Percentiles rank a stretch among this genome's conserved stretches.
Evolutionary conservation across 30 jellyfish, hydroid and myxozoan genomes (phyloP).

Genomic region (Nemopilema nomurai): DNA sequence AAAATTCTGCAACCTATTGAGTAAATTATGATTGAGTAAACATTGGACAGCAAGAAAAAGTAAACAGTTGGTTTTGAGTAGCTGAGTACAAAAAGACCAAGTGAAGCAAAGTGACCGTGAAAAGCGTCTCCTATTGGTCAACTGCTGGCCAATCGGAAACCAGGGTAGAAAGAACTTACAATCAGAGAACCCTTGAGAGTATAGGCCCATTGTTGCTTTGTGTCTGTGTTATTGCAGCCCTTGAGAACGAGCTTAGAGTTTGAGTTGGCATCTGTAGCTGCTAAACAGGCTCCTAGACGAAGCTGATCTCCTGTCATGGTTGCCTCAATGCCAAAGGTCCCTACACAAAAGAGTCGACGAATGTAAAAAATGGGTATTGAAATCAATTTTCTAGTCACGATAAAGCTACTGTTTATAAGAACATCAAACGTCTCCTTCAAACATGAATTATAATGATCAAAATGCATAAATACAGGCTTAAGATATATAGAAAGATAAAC

Average conservation of each 20-base stretch:
- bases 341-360: constrained; percentile 10
- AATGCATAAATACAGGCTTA: no score
- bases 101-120: not conserved
- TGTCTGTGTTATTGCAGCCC: constrained; percentile 87
- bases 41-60: no score
- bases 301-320: constrained; percentile 73
- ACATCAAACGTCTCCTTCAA: no score
- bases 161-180: constrained; percentile 67
- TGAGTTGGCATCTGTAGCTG: constrained; percentile 47
- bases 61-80: no score
- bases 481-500: no score
- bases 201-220: constrained; percentile 88
- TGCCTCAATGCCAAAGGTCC: constrained; percentile 92
- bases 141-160: no score
- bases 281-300: constrained; percentile 86
- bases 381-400: not conserved
- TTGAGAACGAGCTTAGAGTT: constrained; percentile 43
- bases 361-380: not conserved
- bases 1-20: no score
- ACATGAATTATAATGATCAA: no score
- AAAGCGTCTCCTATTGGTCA: no score
- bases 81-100: not conserved
- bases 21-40: no score
- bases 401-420: not conserved
- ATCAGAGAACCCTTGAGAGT: constrained; percentile 84